Base-by-base conservation (phyloP, 2,888 invertebrate genomes). In the Alcis repandata region DNA sequence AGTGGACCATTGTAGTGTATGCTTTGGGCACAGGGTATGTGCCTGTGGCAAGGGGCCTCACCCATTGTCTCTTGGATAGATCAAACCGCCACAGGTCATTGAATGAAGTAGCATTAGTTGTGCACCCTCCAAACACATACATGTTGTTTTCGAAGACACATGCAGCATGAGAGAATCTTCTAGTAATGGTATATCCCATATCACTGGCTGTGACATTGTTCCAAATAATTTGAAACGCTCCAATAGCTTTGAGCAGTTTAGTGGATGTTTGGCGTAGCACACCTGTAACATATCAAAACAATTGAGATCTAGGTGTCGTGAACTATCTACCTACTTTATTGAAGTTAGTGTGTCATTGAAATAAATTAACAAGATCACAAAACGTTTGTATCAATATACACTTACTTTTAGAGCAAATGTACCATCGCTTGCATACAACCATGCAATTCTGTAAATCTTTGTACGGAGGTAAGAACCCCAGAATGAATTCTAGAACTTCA, bases 121-220 rank as follows among this genome's bases (percentile, higher is more conserved):
- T 98, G 78, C 98, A 99, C 8, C 99, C 99, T 36, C 99, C 99
- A 94, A 99, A 99, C 51, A 99, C 95, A 83, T 97, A 99, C 97
- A 99, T 97, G 4, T 96, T 96, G 86, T 97, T 97, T 69, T 96
- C 95, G 81, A 96, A 94, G 49, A 96, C 94, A 80, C 97, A 97
- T 40, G 98, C 97, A 66, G 98, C 96, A 94, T 99, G 99, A 0
- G 98, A 98, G 91, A 98, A 98, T 68, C 98, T 95, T 83, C 97
- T 98, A 1, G 98, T 96, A 69, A 98, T 98, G n/a, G 96, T 96
- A 22, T 96, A 96, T 38, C 95, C 90, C 81, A 95, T 94, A 62
- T 95, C 94, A 70, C 89, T 87, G 7, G 94, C 88, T 27, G 93
- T 91, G 70, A 95, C 91, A 61, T 95, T 94, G 80, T 95, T 95